phyloP scores from a whole-genome alignment of 2,797 vertebrate genomes.

The Cygnus olor region DNA sequence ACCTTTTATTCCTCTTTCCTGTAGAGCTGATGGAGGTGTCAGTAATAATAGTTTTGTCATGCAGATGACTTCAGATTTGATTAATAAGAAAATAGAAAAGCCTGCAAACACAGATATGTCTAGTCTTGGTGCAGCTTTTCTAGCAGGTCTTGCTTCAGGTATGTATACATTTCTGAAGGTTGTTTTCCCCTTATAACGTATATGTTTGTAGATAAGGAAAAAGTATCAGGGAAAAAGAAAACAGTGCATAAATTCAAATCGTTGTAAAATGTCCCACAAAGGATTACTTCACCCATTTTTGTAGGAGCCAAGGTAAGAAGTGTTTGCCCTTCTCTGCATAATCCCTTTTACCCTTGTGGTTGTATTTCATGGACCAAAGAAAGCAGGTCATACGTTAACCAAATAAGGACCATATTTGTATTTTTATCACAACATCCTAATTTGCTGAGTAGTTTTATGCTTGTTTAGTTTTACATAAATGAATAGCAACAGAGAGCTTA shows the following conservation, averaged over 20 bases:
- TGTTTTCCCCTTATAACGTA: not conserved
- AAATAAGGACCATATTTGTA: not conserved
- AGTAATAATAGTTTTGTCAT: slow-evolving; percentile 92
- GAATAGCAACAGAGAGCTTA: not conserved
- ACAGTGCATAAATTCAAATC: not conserved
- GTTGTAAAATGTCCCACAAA: not conserved
- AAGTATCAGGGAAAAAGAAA: not conserved
- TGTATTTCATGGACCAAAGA: not conserved
- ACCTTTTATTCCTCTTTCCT: not conserved
- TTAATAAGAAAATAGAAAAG: slow-evolving; percentile 84
- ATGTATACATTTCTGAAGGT: slow-evolving; percentile 32
- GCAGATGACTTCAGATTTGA: slow-evolving; percentile 96
- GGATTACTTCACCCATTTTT: not conserved
- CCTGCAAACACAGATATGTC: slow-evolving; percentile 89
- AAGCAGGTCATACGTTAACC: not conserved
- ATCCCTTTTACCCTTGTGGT: not conserved
- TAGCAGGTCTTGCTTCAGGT: slow-evolving; percentile 93
- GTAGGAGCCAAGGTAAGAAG: not conserved
- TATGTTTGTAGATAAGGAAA: not conserved
- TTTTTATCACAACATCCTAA: not conserved
- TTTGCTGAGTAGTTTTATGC: not conserved
- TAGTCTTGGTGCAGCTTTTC: slow-evolving; percentile 90
- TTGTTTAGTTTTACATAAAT: not conserved
- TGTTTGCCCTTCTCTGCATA: not conserved
- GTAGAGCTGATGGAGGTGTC: slow-evolving; percentile 93